These are phyloP conservation scores for Buphagus erythrorhynchus DNA, from an alignment of 2,797 vertebrate species.

Conservation along the genomic window DNA sequence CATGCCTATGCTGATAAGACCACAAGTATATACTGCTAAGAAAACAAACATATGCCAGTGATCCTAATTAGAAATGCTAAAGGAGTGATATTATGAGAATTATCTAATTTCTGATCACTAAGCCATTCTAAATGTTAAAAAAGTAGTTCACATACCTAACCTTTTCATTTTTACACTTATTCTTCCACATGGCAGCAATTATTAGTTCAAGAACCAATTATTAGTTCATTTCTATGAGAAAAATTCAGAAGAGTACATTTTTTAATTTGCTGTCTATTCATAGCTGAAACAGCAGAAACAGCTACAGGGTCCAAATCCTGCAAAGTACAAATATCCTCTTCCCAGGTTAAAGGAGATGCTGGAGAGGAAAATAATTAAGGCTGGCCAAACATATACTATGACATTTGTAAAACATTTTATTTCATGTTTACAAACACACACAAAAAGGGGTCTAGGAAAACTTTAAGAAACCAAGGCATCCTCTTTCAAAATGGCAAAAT, in stretches of 20 bases:
- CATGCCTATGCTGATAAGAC: neutral
- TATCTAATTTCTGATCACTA: conserved; percentile 33
- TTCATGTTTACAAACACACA: neutral
- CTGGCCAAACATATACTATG: neutral
- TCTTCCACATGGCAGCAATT: neutral
- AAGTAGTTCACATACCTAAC: neutral
- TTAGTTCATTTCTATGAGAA: neutral
- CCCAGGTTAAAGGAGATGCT: neutral
- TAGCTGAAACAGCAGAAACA: conserved; percentile 10
- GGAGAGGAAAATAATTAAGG: neutral
- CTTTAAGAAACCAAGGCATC: neutral
- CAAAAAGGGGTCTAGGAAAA: neutral
- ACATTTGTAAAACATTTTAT: neutral
- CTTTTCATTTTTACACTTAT: neutral
- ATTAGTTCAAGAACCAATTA: neutral
- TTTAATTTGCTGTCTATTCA: neutral
- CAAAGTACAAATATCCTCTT: neutral
- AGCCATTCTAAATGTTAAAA: conserved; percentile 11
- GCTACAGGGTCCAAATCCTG: neutral
- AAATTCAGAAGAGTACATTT: neutral
- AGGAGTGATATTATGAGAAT: neutral
- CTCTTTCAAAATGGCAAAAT: neutral
- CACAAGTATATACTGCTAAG: neutral
- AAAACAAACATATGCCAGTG: neutral
- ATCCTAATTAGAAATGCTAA: conserved; percentile 27